A percentile compares a stretch with the other conserved stretches of the same genome.
These are phyloP conservation scores for Lates japonicus DNA, from an alignment of 2,797 vertebrate species.

Conservation along the genomic window DNA sequence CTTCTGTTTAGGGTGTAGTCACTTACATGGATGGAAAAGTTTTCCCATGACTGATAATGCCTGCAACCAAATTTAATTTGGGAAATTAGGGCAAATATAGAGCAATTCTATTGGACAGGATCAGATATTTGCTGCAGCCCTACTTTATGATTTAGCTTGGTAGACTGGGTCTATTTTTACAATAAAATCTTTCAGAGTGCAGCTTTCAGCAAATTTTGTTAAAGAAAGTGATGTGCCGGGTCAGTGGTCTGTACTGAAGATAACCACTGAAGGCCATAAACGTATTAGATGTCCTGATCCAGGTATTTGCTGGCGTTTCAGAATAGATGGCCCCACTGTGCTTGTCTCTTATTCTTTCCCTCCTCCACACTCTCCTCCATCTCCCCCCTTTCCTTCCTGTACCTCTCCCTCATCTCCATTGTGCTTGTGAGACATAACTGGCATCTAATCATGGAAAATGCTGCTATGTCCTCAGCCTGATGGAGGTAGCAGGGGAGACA, in stretches of 20 bases:
- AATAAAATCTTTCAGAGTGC: not conserved
- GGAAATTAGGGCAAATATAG: slow-evolving; percentile 35
- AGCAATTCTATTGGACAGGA: not conserved
- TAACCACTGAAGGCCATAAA: slow-evolving; percentile 35
- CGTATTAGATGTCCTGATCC: slow-evolving; percentile 27
- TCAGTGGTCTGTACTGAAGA: slow-evolving; percentile 29
- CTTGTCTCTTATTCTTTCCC: slow-evolving; percentile 10
- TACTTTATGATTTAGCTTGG: not conserved
- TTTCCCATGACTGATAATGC: slow-evolving; percentile 10
- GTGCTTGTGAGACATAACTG: slow-evolving; percentile 41
- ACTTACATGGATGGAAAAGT: slow-evolving; percentile 21
- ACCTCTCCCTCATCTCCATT: slow-evolving; percentile 34
- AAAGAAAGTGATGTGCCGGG: slow-evolving; percentile 24
- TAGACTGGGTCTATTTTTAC: not conserved
- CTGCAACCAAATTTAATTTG: slow-evolving; percentile 32
- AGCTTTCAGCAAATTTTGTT: slow-evolving; percentile 26
- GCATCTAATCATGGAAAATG: slow-evolving; percentile 48
- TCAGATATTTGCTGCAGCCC: not conserved
- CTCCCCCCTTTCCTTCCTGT: not conserved
- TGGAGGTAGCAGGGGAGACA: slow-evolving; percentile 21
- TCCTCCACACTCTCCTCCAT: not conserved
- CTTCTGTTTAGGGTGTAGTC: slow-evolving; percentile 5
- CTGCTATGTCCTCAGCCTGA: slow-evolving; percentile 11
- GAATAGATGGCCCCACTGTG: slow-evolving; percentile 32
- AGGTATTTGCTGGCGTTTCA: slow-evolving; percentile 7